Evolutionary conservation across 2,113 vertebrate species (phyloP).

Genomic region (Corythaixoides concolor): DNA sequence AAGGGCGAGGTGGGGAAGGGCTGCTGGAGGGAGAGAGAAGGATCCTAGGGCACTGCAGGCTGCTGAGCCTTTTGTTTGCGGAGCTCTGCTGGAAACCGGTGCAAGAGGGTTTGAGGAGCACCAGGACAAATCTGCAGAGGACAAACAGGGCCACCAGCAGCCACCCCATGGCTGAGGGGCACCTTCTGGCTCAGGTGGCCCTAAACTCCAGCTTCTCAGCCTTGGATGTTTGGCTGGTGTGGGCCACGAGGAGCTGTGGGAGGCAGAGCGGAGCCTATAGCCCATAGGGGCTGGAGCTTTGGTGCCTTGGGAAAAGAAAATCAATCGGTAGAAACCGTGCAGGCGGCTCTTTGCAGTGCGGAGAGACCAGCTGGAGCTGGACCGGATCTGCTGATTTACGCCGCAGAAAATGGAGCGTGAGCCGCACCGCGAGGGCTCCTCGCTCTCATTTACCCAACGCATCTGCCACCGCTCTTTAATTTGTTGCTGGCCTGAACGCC

Average conservation of each 20-base stretch:
- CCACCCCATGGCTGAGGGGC: not conserved
- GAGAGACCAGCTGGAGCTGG: not conserved
- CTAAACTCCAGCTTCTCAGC: not conserved
- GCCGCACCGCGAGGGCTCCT: rapidly evolving
- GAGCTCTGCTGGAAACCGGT: not conserved
- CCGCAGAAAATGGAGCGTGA: not conserved
- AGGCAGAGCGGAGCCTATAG: not conserved
- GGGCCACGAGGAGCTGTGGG: rapidly evolving
- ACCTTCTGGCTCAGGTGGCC: not conserved
- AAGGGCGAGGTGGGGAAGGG: not conserved
- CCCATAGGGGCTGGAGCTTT: not conserved
- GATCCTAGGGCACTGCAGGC: too few relatives aligned
- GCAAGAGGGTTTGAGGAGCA: not conserved
- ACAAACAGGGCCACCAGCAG: not conserved
- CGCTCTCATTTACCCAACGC: not conserved
- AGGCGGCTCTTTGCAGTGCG: not conserved
- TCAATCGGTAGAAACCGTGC: not conserved
- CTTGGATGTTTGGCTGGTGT: not conserved
- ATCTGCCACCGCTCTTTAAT: not conserved
- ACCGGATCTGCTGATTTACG: not conserved
- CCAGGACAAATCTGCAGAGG: not conserved
- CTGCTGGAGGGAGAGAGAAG: not conserved
- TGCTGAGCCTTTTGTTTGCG: not conserved
- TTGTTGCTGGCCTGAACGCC: not conserved
- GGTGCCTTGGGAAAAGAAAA: not conserved